Evolutionary conservation across 2,888 invertebrate species (phyloP).

Genomic region (Phortica okadai): DNA sequence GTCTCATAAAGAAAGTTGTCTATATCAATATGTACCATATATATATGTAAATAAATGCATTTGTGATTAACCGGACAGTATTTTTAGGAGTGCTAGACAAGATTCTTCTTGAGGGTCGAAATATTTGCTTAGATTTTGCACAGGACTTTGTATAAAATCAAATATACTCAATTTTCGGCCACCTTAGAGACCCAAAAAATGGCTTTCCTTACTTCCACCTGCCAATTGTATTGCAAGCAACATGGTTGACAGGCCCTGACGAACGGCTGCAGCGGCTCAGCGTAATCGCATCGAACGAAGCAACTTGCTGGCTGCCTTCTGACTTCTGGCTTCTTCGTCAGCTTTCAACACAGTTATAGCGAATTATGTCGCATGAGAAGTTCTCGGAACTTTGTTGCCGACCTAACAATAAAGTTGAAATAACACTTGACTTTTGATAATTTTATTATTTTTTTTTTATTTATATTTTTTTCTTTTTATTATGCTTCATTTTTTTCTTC

Average conservation of each 20-base stretch:
- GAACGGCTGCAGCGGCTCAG: neutral
- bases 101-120: no score
- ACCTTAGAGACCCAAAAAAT: no score
- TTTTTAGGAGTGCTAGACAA: no score
- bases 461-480: slow-evolving; percentile 1
- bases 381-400: neutral
- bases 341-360: neutral
- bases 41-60: no score
- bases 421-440: neutral
- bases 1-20: no score
- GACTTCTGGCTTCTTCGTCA: neutral
- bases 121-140: no score
- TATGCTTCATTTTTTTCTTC: slow-evolving; percentile 24
- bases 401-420: neutral
- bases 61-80: no score
- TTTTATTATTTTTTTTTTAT: neutral
- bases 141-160: no score
- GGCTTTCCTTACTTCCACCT: neutral
- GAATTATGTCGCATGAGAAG: neutral
- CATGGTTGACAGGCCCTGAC: neutral
- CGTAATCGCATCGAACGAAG: neutral
- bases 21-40: no score
- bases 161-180: no score
- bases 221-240: neutral
- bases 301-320: neutral